Base-by-base conservation (phyloP, 2,113 vertebrate genomes). In the Asarcornis scutulata region DNA sequence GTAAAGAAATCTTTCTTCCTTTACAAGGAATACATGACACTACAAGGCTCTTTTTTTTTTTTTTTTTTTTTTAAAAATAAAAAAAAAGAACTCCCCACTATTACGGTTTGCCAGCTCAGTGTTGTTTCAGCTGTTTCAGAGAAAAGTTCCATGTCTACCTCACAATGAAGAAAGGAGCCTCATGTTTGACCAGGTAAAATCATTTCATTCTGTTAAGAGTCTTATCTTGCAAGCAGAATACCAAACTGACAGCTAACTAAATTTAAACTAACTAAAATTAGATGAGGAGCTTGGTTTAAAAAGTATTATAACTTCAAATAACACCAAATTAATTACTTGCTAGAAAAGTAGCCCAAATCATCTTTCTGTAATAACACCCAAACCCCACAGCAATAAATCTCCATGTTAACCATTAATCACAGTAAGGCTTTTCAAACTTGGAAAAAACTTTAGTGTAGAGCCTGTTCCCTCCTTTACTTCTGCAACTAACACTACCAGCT, bases 321-420 rank as follows among this genome's bases (percentile, higher is more conserved):
- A 79, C 11, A 64, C 9, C n/a, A 26, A 67, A 48, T 27, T 2
- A 82, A 44, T 20, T 83, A 40, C 31, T 55, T 80, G 63, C 34
- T 76, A 38, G 36, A 55, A 75, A 62, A 76, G 48, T 4, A 76
- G 75, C 20, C 11, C 55, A 59, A 50, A 72, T 31, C 27, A 62
- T 23, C 48, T 82, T 89, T 68, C 38, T 46, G 32, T 14, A 62
- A 9, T 23, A 83, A 80, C 38, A 77, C 7, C 15, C 55, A 76
- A 60, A 68, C 4, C 25, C 0, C 2, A 58, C 22, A 44, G 84
- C 21, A 83, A 83, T 48, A 72, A 5, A 13, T 12, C 20, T 60
- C 25, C 0, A 0, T 13, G 36, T 18, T 46, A 83, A 74, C 20
- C 1, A 1, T 42, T 63, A 52, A 29, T 53, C 72, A 66, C 26